Evolutionary conservation across 1,140 invertebrate species (phyloP), one percentile per base, ranked within the genome.

Genomic region (Drosophila orosa): DNA sequence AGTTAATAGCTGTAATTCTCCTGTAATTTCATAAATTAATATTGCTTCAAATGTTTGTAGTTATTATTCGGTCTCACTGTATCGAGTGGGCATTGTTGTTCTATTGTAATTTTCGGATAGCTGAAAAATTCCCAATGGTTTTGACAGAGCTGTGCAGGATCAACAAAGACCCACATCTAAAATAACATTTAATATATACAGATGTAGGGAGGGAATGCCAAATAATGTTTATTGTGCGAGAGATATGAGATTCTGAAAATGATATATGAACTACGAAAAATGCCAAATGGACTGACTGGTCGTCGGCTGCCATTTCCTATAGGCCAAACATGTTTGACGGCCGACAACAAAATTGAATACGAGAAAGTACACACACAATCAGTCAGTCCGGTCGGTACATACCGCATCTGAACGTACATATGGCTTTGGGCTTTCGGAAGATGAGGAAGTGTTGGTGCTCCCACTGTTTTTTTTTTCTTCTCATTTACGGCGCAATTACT

Each of bases 401-500:
- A 25, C 6, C 29, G n/a, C 33, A 31, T 35, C n/a, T 15, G 12
- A n/a, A 63, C 17, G 22, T 65, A 50, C 27, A 52, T 24, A 35
- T 54, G 31, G 19, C 13, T 35, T n/a, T 54, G 31, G 50, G 31
- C 31, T n/a, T 35, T 24, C 13, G 19, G 19, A 15, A 35, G 31
- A 54, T 35, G 50, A 22, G 33, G 3, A n/a, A 29, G 42, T 48
- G 60, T 39, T 60, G 60, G 44, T 35, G 24, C 44, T 25, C 24
- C 39, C 22, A 37, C 27, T 45, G 57, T 44, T 66, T 40, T 66
- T 50, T 67, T 44, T 66, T 40, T 66, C 40, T 67, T 66, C 33
- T 52, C 68, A 71, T 71, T 72, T 72, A 39, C 68, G 66, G 52
- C 68, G 68, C 57, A 72, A 72, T 72, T 72, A 68, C 66, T 71